These are phyloP conservation scores for Tachina grossa DNA, from an alignment of 2,888 invertebrate genomes.

Conservation along the genomic window DNA sequence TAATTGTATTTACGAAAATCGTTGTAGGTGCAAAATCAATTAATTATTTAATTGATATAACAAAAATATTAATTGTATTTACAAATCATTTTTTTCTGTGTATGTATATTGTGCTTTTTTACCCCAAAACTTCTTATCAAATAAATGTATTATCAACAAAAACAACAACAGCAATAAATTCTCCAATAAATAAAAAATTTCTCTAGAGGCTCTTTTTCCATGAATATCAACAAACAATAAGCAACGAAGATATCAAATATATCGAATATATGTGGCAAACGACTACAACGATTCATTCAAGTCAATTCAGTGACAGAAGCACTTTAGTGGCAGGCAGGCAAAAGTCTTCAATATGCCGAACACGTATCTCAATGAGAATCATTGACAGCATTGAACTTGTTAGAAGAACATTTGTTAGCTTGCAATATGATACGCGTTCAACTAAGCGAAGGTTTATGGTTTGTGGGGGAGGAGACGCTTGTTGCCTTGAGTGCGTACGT, in stretches of 20 bases:
- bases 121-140: not conserved
- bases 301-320: slow-evolving; percentile 36
- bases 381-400: slow-evolving; percentile 63
- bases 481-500: slow-evolving; percentile 2
- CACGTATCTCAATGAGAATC: slow-evolving; percentile 68
- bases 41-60: no score
- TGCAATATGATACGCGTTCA: slow-evolving; percentile 22
- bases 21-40: no score
- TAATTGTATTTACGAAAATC: no score
- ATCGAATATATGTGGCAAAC: slow-evolving; percentile 37
- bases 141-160: not conserved
- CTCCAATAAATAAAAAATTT: slow-evolving; percentile 58
- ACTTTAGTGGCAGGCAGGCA: slow-evolving; percentile 50
- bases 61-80: no score
- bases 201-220: slow-evolving; percentile 59
- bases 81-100: no score
- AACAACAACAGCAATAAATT: slow-evolving; percentile 21
- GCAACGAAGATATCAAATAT: slow-evolving; percentile 21
- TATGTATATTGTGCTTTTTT: not conserved
- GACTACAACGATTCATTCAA: slow-evolving; percentile 36
- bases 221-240: slow-evolving; percentile 55
- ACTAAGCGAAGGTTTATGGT: not conserved
- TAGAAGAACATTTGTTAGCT: slow-evolving; percentile 51
- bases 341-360: slow-evolving; percentile 57
- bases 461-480: not conserved